Evolutionary conservation across 2,797 vertebrate species (phyloP).

Genomic region (Sciaenops ocellatus): DNA sequence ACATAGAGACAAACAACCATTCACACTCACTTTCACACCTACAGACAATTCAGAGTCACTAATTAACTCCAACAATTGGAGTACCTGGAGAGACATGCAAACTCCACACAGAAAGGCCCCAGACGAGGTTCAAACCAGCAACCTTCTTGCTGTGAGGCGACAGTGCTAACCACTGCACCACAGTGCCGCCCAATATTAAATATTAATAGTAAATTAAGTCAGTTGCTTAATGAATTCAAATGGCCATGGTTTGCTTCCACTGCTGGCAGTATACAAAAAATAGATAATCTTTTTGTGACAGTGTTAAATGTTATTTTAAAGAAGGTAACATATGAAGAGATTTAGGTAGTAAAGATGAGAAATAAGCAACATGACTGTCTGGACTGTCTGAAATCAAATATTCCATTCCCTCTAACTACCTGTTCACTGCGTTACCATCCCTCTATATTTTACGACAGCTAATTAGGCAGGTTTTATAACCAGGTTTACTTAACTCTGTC

Average conservation of each 20-base stretch:
- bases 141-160: too few species aligned
- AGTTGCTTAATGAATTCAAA: not conserved
- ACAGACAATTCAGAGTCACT: too few species aligned
- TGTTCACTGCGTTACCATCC: slow-evolving; percentile 65
- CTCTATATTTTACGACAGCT: slow-evolving; percentile 74
- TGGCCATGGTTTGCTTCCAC: not conserved
- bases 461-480: slow-evolving; percentile 82
- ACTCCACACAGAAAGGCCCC: too few species aligned
- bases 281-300: not conserved
- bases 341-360: slow-evolving; percentile 31
- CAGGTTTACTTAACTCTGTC: slow-evolving; percentile 83
- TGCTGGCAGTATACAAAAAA: not conserved
- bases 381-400: slow-evolving; percentile 29
- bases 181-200: too few species aligned
- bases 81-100: too few species aligned
- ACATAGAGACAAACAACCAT: too few species aligned
- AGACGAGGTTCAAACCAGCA: too few species aligned
- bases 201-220: too few species aligned
- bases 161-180: too few species aligned
- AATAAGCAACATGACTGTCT: slow-evolving; percentile 13
- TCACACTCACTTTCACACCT: too few species aligned
- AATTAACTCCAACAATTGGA: too few species aligned
- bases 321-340: not conserved
- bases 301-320: not conserved
- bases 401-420: slow-evolving; percentile 53